Conservation (phyloP, 1,140 invertebrate genomes). For the Bactericera cockerelli region DNA sequence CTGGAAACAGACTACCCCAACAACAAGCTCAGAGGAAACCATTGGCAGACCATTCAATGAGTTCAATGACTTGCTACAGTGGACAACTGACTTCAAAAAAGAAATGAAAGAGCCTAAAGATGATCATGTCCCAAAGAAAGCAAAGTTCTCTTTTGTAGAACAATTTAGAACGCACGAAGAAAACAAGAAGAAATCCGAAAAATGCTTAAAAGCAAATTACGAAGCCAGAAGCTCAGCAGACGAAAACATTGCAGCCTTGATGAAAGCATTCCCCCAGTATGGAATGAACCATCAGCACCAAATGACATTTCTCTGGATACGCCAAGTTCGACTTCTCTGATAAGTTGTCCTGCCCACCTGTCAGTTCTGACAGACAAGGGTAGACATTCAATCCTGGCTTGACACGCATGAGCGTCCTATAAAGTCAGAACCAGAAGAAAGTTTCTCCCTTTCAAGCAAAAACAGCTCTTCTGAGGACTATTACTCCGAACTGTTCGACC, state of each 20-base stretch:
- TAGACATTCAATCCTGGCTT: background rate
- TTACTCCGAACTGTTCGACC: slow-evolving; percentile 5
- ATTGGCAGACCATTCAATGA: background rate
- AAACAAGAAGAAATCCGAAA: slow-evolving; percentile 5
- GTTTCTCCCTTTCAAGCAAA: background rate
- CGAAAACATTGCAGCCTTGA: background rate
- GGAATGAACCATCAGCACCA: background rate
- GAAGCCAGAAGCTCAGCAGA: background rate
- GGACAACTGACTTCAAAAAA: background rate
- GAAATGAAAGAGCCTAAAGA: background rate
- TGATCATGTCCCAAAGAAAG: background rate
- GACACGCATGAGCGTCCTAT: background rate
- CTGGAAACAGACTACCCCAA: no score
- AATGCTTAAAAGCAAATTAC: slow-evolving; percentile 6
- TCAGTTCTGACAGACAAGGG: background rate
- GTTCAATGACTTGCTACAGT: background rate
- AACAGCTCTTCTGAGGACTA: background rate
- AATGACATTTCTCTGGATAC: no score
- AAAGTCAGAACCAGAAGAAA: background rate
- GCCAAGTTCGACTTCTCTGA: no score
- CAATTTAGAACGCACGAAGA: slow-evolving; percentile 6
- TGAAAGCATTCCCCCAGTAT: background rate
- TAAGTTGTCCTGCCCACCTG: no score
- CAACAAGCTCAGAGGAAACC: no score
- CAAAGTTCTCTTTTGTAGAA: background rate